phyloP scores from a whole-genome alignment of 2,797 vertebrate genomes.

The Acipenser oxyrinchus region DNA sequence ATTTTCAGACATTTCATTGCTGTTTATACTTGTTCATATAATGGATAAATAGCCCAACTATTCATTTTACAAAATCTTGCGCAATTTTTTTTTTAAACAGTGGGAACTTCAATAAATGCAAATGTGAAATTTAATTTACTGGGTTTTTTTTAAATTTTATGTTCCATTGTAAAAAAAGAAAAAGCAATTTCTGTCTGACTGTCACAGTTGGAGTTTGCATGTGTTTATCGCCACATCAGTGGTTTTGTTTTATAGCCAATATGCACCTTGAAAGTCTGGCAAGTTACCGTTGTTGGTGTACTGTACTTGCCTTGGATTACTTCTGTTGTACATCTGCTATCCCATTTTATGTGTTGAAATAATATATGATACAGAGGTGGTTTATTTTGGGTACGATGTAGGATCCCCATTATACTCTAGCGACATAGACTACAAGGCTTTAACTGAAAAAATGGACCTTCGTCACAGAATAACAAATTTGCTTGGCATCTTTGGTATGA shows the following conservation, averaged over 20 bases:
- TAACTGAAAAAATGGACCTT: too few species aligned
- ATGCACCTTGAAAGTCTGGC: not conserved
- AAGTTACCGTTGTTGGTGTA: not conserved
- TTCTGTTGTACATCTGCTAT: too few species aligned
- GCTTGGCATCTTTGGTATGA: too few species aligned
- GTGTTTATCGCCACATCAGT: not conserved
- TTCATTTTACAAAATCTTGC: not conserved
- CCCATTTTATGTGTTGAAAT: too few species aligned
- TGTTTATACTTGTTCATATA: not conserved
- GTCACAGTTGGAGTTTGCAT: not conserved
- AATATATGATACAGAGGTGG: too few species aligned
- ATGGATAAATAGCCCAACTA: not conserved
- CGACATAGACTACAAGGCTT: too few species aligned
- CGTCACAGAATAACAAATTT: too few species aligned
- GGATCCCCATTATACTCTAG: too few species aligned
- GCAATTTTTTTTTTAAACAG: not conserved
- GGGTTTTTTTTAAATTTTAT: conserved; percentile 23
- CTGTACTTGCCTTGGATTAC: too few species aligned
- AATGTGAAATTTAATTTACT: conserved; percentile 11
- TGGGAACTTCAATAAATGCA: not conserved
- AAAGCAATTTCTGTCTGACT: not conserved
- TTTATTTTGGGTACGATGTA: too few species aligned
- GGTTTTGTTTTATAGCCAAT: not conserved
- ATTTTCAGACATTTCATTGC: too few species aligned
- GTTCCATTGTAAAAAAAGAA: not conserved